phyloP scores from a whole-genome alignment of 2,888 invertebrate species.

The Xestia c-nigrum region DNA sequence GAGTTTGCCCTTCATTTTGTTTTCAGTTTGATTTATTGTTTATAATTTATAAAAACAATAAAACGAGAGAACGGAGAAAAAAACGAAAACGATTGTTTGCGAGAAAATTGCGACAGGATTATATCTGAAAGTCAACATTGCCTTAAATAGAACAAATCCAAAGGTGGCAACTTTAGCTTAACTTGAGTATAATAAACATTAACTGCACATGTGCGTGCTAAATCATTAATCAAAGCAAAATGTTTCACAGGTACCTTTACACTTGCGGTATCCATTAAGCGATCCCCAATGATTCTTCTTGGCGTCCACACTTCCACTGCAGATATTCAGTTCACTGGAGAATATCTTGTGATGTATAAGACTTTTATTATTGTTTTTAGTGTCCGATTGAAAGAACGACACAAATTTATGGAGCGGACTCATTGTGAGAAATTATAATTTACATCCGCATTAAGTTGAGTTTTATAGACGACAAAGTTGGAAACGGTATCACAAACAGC shows the following conservation, averaged over 20 bases:
- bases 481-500: slow-evolving; percentile 34
- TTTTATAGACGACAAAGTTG: slow-evolving; percentile 3
- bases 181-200: slow-evolving; percentile 11
- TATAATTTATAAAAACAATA: background rate
- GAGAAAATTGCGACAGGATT: slow-evolving; percentile 6
- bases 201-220: background rate
- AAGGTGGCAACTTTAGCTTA: background rate
- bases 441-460: slow-evolving; percentile 25
- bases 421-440: slow-evolving; percentile 77
- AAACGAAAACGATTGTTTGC: background rate
- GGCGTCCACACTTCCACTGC: slow-evolving; percentile 81
- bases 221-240: slow-evolving; percentile 1
- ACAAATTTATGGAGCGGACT: slow-evolving; percentile 91
- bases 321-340: slow-evolving; percentile 90
- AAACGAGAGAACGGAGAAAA: background rate
- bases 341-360: slow-evolving; percentile 88
- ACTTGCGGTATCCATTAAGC: slow-evolving; percentile 86
- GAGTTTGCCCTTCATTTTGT: slow-evolving; percentile 20
- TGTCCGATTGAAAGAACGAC: slow-evolving; percentile 91
- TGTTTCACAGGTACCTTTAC: slow-evolving; percentile 78
- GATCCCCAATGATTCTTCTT: slow-evolving; percentile 90
- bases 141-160: slow-evolving; percentile 5
- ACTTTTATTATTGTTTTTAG: slow-evolving; percentile 86
- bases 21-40: too few relatives aligned
- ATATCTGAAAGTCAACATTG: slow-evolving; percentile 4